A percentile compares a stretch with the other conserved stretches of the same genome.
phyloP scores from a whole-genome alignment of 2,797 vertebrate genomes.

The Enteromius afrohamiltoni region DNA sequence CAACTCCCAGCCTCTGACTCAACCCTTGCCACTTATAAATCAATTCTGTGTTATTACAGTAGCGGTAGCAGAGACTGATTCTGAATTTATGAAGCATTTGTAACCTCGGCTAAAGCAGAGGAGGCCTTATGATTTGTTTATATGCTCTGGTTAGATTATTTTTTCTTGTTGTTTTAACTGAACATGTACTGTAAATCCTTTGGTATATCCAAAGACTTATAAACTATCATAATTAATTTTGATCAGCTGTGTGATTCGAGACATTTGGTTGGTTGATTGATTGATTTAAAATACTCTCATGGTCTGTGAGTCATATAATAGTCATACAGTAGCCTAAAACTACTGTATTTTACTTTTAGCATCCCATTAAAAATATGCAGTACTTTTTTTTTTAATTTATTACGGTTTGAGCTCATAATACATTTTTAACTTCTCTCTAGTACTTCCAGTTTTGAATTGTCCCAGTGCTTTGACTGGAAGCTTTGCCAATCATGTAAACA shows the following conservation, averaged over 20 bases:
- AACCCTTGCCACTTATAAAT: slow-evolving; percentile 48
- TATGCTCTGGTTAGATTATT: slow-evolving; percentile 19
- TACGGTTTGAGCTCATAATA: background rate
- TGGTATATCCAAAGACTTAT: background rate
- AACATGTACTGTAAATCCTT: slow-evolving; percentile 19
- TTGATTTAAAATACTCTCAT: background rate
- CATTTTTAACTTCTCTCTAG: background rate
- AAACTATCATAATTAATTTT: background rate
- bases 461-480: slow-evolving; percentile 23
- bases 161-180: background rate
- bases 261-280: background rate
- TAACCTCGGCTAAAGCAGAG: slow-evolving; percentile 21
- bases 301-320: background rate
- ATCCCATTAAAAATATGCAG: background rate
- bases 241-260: background rate
- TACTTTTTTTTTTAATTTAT: background rate
- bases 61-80: slow-evolving; percentile 51
- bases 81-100: slow-evolving; percentile 51
- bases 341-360: background rate
- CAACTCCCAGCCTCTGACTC: slow-evolving; percentile 56
- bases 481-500: slow-evolving; percentile 57
- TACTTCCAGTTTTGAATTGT: slow-evolving; percentile 29
- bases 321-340: background rate
- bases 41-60: slow-evolving; percentile 54
- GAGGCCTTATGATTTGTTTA: slow-evolving; percentile 34